Conservation (phyloP, 2,888 invertebrate genomes). For the Eumerus sabulonum region DNA sequence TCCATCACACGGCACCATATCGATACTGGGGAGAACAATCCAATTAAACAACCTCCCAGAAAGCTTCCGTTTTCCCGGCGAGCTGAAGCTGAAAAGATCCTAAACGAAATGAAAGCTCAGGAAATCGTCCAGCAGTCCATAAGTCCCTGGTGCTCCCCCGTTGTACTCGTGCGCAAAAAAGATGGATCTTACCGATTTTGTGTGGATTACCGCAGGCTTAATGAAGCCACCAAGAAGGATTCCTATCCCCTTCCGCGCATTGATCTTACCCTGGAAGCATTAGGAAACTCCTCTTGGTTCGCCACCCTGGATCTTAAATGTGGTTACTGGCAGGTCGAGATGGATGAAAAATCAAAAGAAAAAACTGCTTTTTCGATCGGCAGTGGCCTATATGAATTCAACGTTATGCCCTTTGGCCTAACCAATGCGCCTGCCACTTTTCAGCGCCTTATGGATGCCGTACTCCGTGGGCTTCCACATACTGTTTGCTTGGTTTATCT, state of each 20-base stretch:
- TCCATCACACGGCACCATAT: background rate
- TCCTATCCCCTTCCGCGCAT: slow-evolving; percentile 35
- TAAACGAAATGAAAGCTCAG: slow-evolving; percentile 4
- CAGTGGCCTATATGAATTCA: slow-evolving; percentile 7
- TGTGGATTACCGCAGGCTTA: slow-evolving; percentile 26
- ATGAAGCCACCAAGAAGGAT: slow-evolving; percentile 37
- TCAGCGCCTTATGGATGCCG: slow-evolving; percentile 27
- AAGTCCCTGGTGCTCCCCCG: slow-evolving; percentile 17
- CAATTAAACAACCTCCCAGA: slow-evolving; percentile 4
- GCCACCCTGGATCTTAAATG: slow-evolving; percentile 31
- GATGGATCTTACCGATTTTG: slow-evolving; percentile 4
- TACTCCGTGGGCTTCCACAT: slow-evolving; percentile 13
- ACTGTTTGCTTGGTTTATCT: slow-evolving; percentile 61
- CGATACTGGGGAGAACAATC: background rate
- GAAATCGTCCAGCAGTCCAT: background rate
- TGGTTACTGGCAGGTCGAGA: too few species aligned
- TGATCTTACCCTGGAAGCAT: slow-evolving; percentile 31
- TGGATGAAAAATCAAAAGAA: too few species aligned
- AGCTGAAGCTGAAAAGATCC: slow-evolving; percentile 6
- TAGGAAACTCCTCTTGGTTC: slow-evolving; percentile 39
- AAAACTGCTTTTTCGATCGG: slow-evolving; percentile 17
- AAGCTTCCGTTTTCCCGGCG: background rate
- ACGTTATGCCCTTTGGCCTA: slow-evolving; percentile 10
- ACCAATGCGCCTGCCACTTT: slow-evolving; percentile 14
- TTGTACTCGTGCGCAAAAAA: slow-evolving; percentile 13